phyloP scores from a whole-genome alignment of 2,113 vertebrate species.

The Oreotragus oreotragus region DNA sequence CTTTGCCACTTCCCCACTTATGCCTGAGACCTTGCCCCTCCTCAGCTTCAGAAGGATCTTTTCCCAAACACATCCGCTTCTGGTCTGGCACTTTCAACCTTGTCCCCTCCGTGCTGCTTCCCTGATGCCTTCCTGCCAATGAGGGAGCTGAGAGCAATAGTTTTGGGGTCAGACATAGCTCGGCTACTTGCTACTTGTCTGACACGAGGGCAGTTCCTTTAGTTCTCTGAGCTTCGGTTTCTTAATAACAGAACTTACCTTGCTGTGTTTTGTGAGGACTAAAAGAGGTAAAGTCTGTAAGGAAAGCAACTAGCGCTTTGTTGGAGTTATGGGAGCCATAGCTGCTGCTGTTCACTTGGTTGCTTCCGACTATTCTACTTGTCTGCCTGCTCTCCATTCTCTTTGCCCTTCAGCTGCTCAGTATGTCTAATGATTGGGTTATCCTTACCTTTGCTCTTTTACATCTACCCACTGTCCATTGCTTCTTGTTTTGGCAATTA shows the following conservation, averaged over 20 bases:
- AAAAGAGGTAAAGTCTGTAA: not conserved
- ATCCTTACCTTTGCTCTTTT: conserved; percentile 17
- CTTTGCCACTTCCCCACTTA: not conserved
- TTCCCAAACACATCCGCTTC: not conserved
- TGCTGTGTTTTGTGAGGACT: conserved; percentile 1
- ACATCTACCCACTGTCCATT: not conserved
- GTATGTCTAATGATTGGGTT: not conserved
- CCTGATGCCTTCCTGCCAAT: not conserved
- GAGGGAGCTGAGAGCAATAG: not conserved
- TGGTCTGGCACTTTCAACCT: not conserved
- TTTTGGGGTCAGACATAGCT: not conserved
- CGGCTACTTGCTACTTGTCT: not conserved
- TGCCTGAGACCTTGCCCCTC: not conserved
- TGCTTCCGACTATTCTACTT: conserved; percentile 6
- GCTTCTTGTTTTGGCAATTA: not conserved
- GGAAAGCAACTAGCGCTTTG: not conserved
- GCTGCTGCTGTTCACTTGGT: not conserved
- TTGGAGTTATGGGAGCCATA: not conserved
- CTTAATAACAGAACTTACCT: not conserved
- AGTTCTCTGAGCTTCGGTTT: not conserved
- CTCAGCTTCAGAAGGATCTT: not conserved
- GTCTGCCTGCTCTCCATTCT: not conserved
- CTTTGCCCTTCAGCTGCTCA: not conserved
- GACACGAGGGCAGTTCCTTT: not conserved
- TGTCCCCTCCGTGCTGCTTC: not conserved